Evolutionary conservation across 2,113 vertebrate species (phyloP).

Genomic region (Pteropus alecto): DNA sequence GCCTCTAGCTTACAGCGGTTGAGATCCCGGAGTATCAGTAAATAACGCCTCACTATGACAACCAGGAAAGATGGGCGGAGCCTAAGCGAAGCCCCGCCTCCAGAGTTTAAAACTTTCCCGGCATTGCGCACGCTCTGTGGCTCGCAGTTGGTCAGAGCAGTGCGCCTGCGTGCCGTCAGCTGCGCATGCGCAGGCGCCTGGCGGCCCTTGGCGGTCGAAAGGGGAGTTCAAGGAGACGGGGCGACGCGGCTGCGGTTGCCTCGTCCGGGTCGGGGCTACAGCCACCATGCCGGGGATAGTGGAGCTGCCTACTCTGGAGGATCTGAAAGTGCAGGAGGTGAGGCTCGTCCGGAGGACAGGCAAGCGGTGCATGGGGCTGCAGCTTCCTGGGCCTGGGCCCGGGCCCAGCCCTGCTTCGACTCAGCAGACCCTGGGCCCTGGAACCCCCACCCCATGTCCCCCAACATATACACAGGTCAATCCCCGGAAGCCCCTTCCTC

Average conservation of each 20-base stretch:
- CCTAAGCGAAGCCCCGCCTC: not conserved
- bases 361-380: not conserved
- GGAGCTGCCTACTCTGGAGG: conserved; percentile 87
- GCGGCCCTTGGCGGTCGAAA: conserved; percentile 28
- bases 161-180: conserved; percentile 59
- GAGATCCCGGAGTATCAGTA: not conserved
- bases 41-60: conserved; percentile 36
- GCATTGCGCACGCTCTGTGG: not conserved
- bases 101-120: rapidly evolving
- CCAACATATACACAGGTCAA: not conserved
- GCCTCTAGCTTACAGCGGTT: not conserved
- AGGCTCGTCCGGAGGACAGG: conserved; percentile 65
- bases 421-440: not conserved
- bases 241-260: not conserved
- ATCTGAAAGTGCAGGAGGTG: conserved; percentile 93
- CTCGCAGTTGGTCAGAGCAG: not conserved
- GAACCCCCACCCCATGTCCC: not conserved
- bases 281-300: conserved; percentile 85
- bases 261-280: not conserved
- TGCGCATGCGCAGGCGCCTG: conserved; percentile 53
- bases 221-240: conserved; percentile 83
- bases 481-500: too few species aligned
- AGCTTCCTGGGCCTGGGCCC: not conserved
- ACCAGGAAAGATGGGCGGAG: conserved; percentile 17
- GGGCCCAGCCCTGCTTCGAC: not conserved